A percentile compares a stretch with the other conserved stretches of the same genome.
Evolutionary conservation across 92 coral and sea anemone species (phyloP).

Genomic region (Palythoa heliodiscus): DNA sequence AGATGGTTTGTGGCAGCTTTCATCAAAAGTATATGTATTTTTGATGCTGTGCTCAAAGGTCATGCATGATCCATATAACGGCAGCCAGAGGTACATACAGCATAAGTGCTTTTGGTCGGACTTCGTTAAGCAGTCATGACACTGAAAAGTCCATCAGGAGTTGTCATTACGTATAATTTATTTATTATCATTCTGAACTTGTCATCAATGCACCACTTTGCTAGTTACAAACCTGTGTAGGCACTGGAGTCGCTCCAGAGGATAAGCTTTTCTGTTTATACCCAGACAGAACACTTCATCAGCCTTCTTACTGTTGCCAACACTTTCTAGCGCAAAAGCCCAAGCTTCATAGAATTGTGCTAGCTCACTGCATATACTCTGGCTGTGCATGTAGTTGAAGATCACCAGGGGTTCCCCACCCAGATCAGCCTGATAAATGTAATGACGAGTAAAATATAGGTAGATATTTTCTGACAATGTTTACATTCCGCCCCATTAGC

Average conservation of each 20-base stretch:
- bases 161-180: too few relatives aligned
- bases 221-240: conserved; percentile 75
- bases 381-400: conserved; percentile 90
- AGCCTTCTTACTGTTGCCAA: conserved; percentile 81
- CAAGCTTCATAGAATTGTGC: conserved; percentile 86
- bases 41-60: too few relatives aligned
- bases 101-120: too few relatives aligned
- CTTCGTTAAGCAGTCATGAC: too few relatives aligned
- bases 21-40: too few relatives aligned
- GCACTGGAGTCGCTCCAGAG: conserved; percentile 69
- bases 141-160: too few relatives aligned
- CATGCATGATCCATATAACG: too few relatives aligned
- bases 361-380: conserved; percentile 68
- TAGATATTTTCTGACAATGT: too few relatives aligned
- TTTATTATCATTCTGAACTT: neutral
- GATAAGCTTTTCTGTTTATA: conserved; percentile 79
- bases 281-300: conserved; percentile 87
- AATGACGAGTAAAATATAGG: neutral
- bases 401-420: conserved; percentile 82
- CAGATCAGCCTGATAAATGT: conserved; percentile 73
- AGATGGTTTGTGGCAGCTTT: too few relatives aligned
- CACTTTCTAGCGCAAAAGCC: conserved; percentile 78
- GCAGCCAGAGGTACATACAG: too few relatives aligned
- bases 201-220: neutral
- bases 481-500: too few relatives aligned